These are phyloP conservation scores for Epirrita christyi DNA, from an alignment of 2,888 invertebrate species.

Conservation along the genomic window DNA sequence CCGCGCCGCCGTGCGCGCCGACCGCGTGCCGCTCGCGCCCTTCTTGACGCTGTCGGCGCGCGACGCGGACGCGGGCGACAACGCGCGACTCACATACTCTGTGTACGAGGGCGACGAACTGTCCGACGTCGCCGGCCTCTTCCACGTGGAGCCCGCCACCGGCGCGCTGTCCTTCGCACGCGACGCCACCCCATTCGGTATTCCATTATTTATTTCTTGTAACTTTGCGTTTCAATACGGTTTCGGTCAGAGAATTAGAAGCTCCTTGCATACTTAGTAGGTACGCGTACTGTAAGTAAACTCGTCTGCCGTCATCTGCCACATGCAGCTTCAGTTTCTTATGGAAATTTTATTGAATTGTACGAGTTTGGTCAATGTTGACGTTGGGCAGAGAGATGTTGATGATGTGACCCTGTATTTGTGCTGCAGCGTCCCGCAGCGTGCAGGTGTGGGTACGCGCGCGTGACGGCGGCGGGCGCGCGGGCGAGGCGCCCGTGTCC, in stretches of 20 bases:
- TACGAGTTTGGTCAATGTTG: too few species aligned
- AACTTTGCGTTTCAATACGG: too few species aligned
- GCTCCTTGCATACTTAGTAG: too few species aligned
- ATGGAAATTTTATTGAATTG: too few species aligned
- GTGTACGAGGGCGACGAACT: conserved; percentile 88
- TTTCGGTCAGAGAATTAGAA: too few species aligned
- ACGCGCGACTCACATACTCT: conserved; percentile 90
- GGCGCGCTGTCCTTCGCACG: conserved; percentile 90
- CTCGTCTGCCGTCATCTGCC: too few species aligned
- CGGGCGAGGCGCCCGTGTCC: conserved; percentile 92
- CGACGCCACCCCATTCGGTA: conserved; percentile 83
- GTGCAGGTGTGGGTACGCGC: conserved; percentile 96
- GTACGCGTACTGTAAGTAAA: too few species aligned
- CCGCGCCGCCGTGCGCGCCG: conserved; percentile 88
- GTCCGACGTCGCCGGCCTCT: conserved; percentile 86
- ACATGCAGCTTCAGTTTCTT: too few species aligned
- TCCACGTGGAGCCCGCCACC: conserved; percentile 89
- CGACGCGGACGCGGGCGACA: conserved; percentile 91
- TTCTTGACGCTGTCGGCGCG: conserved; percentile 82
- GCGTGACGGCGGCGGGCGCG: conserved; percentile 92
- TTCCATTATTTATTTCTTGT: background rate
- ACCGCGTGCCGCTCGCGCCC: conserved; percentile 61
- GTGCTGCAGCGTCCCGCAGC: conserved; percentile 87
- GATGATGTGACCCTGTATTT: background rate
- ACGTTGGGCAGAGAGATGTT: too few species aligned